Base-by-base conservation (phyloP, 2,888 invertebrate genomes). In the Stenoptilia bipunctidactyla region DNA sequence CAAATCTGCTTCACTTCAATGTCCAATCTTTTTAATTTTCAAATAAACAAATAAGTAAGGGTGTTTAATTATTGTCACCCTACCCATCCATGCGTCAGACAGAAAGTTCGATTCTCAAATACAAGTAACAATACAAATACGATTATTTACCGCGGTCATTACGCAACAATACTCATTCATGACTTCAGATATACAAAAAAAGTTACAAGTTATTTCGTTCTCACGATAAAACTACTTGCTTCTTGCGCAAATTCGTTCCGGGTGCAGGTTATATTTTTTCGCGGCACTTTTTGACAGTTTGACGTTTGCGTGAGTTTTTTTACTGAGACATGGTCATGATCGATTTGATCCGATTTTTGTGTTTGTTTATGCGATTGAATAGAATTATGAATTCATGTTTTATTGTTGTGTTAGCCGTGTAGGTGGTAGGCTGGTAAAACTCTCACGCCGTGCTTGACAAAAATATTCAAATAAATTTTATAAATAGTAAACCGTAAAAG, bases 131-230 rank as follows among this genome's bases (percentile, higher is more conserved):
- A 75, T 68, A 67, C 71, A 71, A 79, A 77, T 74, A 58, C 61
- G 57, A 62, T 71, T 70, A 76, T 75, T 80, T 75, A 68, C 70
- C 62, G 58, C 58, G 68, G 68, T 70, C 69, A 77, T 73, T 75
- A 72, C 69, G 48, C 40, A 43, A 69, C 70, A 73, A 74, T 57
- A 52, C 53, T 59, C 76, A 80, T 77, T 79, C 74, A 80, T 65
- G 52, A 51, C 42, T 54, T 50, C 43, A 43, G 44, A 50, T 48
- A 13, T 20, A 5, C 8, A 37, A 50, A 61, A 64, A 58, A 61
- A 55, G 42, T 50, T 44, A 55, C 46, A 52, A 61, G 61, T 59
- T 58, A n/a, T 12, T 8, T 13, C 2, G 58, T 74, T 75, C 74
- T 65, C 74, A 74, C 67, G 65, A 48, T 49, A 46, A 2, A 38